Conservation (phyloP, 1,140 invertebrate genomes). For the Galleria mellonella region DNA sequence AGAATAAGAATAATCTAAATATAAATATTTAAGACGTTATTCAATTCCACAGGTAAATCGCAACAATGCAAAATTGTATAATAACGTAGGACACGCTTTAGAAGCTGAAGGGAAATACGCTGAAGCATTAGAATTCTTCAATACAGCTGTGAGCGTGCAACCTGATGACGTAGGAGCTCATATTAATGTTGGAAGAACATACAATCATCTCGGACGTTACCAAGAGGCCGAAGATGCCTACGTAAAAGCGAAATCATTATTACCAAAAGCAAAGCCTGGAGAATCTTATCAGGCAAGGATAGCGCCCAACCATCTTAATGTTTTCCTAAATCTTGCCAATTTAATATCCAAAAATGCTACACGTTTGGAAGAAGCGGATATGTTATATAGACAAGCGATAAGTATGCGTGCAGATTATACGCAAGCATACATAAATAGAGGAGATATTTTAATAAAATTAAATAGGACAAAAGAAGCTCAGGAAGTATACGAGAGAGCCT, state of each 20-base stretch:
- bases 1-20: too few species aligned
- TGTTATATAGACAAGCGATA: constrained; percentile 93
- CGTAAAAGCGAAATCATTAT: constrained; percentile 88
- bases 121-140: constrained; percentile 93
- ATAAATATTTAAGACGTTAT: too few species aligned
- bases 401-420: constrained; percentile 98
- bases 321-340: constrained; percentile 96
- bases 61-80: constrained; percentile 96
- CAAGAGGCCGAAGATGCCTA: constrained; percentile 94
- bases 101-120: constrained; percentile 89
- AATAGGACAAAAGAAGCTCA: constrained; percentile 96
- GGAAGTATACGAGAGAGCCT: constrained; percentile 94
- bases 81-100: constrained; percentile 96
- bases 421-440: constrained; percentile 97
- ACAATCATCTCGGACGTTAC: constrained; percentile 93
- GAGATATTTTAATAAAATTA: constrained; percentile 96
- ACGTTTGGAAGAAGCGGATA: constrained; percentile 93
- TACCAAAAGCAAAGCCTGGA: constrained; percentile 93
- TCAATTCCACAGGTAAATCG: constrained; percentile 81
- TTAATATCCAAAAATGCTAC: constrained; percentile 95
- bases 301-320: constrained; percentile 96
- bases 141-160: constrained; percentile 94
- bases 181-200: constrained; percentile 96
- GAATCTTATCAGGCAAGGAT: constrained; percentile 96
- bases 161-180: constrained; percentile 97